Base-by-base conservation (phyloP, 2,113 vertebrate species). In the Hipposideros armiger region DNA sequence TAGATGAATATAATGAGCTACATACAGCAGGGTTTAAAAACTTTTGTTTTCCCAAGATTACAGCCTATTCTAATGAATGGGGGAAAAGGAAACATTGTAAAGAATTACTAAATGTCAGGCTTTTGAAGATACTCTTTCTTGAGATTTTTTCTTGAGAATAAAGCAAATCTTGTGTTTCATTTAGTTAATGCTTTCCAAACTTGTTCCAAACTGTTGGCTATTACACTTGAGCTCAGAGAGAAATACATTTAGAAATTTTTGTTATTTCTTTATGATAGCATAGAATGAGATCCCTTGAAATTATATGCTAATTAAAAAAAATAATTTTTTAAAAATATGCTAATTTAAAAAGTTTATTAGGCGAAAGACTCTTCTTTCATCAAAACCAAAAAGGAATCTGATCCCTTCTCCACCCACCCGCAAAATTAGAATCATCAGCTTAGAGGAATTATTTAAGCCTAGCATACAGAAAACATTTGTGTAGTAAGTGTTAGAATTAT, bases 231-330 rank as follows among this genome's bases (percentile, higher is more conserved):
- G 3, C 45, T 70, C 62, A 95, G 64, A 91, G 66, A 54, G 24
- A 78, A 92, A 87, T 78, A 32, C 26, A 50, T 93, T 94, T 81
- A 84, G 30, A 60, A 80, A 19, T 36, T 70, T 91, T 92, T 78
- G 14, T 83, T 92, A 30, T 93, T 81, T 58, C 50, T 89, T 94
- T n/a, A 56, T 30, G 20, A 56, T 94, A 78, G 22, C 36, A n/a
- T 76, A 95, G 52, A 56, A 80, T 95, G 89, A 92, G 24, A 60
- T 82, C 17, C 16, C 24, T 86, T 97, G 84, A 93, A 88, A 85
- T 82, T 87, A 66, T 47, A 32, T 62, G 47, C 67, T 86, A 60
- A 26, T 88, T 87, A 81, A 5, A 19, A 76, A 92, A 89, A 92
- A 72, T 74, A 94, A 36, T 36, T 36, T 36, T 36, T 36, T 36